Evolutionary conservation across 2,797 vertebrate genomes (phyloP), one percentile per base, ranked within the genome.

Genomic region (Emys orbicularis): DNA sequence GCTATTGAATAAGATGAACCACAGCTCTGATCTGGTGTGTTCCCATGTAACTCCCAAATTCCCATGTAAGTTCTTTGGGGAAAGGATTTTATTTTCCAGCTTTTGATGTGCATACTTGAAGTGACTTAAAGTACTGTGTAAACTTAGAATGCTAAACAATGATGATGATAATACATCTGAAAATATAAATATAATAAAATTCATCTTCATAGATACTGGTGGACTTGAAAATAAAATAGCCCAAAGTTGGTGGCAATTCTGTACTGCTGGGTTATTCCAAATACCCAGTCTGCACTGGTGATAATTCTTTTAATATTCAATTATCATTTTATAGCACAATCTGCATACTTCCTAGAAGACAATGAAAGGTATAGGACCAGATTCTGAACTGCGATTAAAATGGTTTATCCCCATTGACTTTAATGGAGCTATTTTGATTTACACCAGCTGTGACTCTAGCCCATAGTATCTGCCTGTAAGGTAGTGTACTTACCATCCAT

Each of bases 361-460:
- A 97, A 97, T 96, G 90, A 83, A 52, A 90, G 96, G 96, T 95
- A 97, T 37, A n/a, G n/a, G 27, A 88, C 96, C 97, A 97, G 94
- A 76, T 65, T 27, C 91, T 87, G 79, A 34, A 57, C 92, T 95
- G 94, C 92, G 87, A 92, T 65, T 65, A 37, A 72, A 59, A 68
- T 79, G 34, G 80, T 89, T 61, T 97, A 94, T n/a, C 96, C 94
- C 94, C 95, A 84, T 41, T 41, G 86, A 93, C 96, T 95, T 95
- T 95, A 97, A 93, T 92, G 82, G 92, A 89, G 96, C 83, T 1
- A 0, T 15, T 47, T 81, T 96, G 92, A 96, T 96, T 86, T 94
- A 86, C 13, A 13, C 74, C 92, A 95, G 90, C 86, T 92, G 94
- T 18, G 94, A 94, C 90, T 84, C 81, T 34, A 31, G 82, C 27